These are phyloP conservation scores for Psix sp. DNA, from an alignment of 1,140 invertebrate genomes.

Conservation along the genomic window DNA sequence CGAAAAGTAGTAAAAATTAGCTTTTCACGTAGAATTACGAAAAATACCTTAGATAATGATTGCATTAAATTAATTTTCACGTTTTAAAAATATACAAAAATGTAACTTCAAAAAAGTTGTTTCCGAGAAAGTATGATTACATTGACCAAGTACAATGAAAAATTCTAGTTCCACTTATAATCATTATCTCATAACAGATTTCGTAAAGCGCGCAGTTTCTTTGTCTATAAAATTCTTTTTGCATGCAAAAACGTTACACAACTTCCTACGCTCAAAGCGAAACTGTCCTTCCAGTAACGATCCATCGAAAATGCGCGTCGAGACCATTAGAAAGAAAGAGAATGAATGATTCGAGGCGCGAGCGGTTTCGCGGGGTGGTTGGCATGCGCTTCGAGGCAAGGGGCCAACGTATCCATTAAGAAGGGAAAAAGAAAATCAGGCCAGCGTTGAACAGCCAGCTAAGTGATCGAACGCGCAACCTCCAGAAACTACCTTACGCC, in stretches of 20 bases:
- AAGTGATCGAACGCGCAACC: slow-evolving; percentile 34
- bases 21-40: no score
- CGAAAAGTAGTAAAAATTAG: no score
- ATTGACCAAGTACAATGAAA: no score
- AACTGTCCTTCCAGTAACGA: slow-evolving; percentile 36
- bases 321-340: slow-evolving; percentile 38
- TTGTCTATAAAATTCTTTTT: slow-evolving; percentile 35
- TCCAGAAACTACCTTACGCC: slow-evolving; percentile 28
- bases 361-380: slow-evolving; percentile 35
- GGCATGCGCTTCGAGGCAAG: neutral
- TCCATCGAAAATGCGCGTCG: slow-evolving; percentile 28
- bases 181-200: no score
- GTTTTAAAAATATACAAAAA: no score
- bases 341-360: slow-evolving; percentile 38
- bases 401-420: slow-evolving; percentile 38
- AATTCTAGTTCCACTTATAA: no score
- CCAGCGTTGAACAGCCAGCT: no score
- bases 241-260: slow-evolving; percentile 23
- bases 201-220: no score
- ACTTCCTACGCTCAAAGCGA: slow-evolving; percentile 21
- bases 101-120: no score
- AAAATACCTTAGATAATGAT: no score
- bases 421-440: slow-evolving; percentile 39
- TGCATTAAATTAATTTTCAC: no score
- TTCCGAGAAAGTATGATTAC: no score